These are phyloP conservation scores for Pachypeltis micranthus DNA, from an alignment of 1,140 invertebrate species.

Conservation along the genomic window DNA sequence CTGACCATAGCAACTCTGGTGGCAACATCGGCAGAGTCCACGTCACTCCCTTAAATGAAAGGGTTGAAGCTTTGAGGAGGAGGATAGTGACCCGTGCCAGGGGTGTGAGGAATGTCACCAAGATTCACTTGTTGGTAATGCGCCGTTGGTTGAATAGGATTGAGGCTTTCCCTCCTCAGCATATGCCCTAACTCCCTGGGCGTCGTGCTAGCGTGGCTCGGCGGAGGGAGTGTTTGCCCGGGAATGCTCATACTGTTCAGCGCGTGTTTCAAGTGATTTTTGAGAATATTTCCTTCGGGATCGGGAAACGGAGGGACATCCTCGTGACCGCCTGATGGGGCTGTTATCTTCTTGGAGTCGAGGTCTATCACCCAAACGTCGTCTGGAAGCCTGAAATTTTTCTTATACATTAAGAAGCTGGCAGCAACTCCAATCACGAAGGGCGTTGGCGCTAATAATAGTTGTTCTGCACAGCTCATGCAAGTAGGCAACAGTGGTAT, in stretches of 20 bases:
- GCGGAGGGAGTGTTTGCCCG: conserved; percentile 20
- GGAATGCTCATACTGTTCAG: conserved; percentile 49
- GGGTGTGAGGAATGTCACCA: conserved; percentile 1
- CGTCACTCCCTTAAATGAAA: conserved; percentile 89
- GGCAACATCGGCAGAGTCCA: conserved; percentile 97
- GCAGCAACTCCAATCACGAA: conserved; percentile 97
- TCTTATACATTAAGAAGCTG: conserved; percentile 90
- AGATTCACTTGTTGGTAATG: conserved; percentile 27
- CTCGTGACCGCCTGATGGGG: conserved; percentile 49
- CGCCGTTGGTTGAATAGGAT: conserved; percentile 16
- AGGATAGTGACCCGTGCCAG: neutral
- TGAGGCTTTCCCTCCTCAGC: conserved; percentile 49
- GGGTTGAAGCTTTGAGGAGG: conserved; percentile 42
- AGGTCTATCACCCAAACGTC: conserved; percentile 98
- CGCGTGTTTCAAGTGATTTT: conserved; percentile 89
- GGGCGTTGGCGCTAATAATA: conserved; percentile 92
- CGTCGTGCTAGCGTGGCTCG: conserved; percentile 21
- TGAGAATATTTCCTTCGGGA: conserved; percentile 84
- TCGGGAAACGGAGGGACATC: conserved; percentile 80
- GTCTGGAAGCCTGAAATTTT: conserved; percentile 88
- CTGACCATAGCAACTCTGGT: conserved; percentile 96
- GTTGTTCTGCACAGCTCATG: conserved; percentile 90
- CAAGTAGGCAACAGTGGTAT: conserved; percentile 95
- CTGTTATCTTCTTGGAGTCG: conserved; percentile 83
- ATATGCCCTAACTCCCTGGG: conserved; percentile 29